A percentile compares a stretch with the other conserved stretches of the same genome.
phyloP scores from a whole-genome alignment of 2,797 vertebrate species.

The Sebastes minor region DNA sequence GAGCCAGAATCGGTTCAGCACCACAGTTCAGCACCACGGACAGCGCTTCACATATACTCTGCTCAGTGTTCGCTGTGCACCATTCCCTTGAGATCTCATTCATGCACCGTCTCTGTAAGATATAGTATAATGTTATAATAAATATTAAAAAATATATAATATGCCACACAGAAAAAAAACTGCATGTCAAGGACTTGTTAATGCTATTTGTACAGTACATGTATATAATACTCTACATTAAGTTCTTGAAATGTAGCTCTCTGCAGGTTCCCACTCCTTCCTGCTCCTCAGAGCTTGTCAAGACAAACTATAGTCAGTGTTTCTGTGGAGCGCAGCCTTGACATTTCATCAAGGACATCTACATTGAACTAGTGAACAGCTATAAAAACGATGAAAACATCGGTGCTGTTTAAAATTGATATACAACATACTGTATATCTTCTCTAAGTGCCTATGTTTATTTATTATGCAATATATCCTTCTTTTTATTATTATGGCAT shows the following conservation, averaged over 20 bases:
- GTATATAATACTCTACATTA: neutral
- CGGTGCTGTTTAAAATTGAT: neutral
- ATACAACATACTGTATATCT: neutral
- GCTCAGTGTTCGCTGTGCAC: neutral
- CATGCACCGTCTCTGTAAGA: neutral
- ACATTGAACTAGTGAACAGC: neutral
- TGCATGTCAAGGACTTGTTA: no score
- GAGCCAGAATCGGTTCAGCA: constrained; percentile 38
- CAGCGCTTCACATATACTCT: neutral
- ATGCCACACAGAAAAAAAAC: neutral
- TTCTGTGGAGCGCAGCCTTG: constrained; percentile 19
- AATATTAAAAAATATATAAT: neutral
- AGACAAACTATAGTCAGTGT: constrained; percentile 1
- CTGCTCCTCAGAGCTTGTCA: constrained; percentile 11
- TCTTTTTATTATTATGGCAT: neutral
- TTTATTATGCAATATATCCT: neutral
- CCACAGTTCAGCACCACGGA: constrained; percentile 51
- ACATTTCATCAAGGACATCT: constrained; percentile 31
- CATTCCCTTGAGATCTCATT: neutral
- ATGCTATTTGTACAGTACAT: neutral
- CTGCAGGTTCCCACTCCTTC: neutral
- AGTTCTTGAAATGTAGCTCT: neutral
- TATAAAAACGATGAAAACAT: neutral
- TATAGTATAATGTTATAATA: neutral
- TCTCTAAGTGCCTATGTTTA: neutral